Evolutionary conservation across 2,797 vertebrate genomes (phyloP), one percentile per base, ranked within the genome.

Genomic region (Botia kubotai): DNA sequence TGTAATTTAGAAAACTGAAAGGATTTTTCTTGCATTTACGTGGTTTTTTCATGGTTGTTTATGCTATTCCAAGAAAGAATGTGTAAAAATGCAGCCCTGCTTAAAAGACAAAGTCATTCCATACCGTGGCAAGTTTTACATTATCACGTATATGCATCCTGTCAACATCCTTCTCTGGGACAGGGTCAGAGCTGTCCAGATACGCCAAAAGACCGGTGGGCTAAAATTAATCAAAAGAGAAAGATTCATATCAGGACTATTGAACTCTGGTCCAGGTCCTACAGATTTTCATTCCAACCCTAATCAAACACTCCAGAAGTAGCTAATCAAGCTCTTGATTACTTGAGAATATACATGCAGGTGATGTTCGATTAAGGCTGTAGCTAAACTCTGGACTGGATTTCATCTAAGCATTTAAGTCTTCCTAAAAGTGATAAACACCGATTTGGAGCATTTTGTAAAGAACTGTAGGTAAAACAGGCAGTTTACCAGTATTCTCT

Each of bases 111-210:
- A 66, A 39, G n/a, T 13, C 33, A 19, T 10, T 66, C 1, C 86
- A 93, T 95, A 98, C 98, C 89, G 96, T 93, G 81, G 98, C 98
- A 6, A 99, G 96, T 93, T 99, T 99, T 84, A 99, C 89, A 89
- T 99, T 99, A 91, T 99, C 98, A 66, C 98, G 96, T 86, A 99
- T 91, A 68, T 99, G 97, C 98, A 99, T 99, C 79, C 98, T 92
- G 84, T 99, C 98, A 68, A 96, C 87, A 67, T 99, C 97, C 89
- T 95, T 98, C 88, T 99, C 97, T 13, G 98, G 97, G 79, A 99
- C 97, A 2, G 94, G 75, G 65, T 99, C 98, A 11, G 95, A 72
- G 86, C 96, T 98, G 92, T 99, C 98, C 88, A 99, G 92, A 91
- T 96, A 98, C 0, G 96, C 95, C 88, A 99, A 91, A 87, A 99